A percentile compares a stretch with the other conserved stretches of the same genome.
Conservation (phyloP, 2,888 invertebrate genomes). For the Oxyscelio sp. region DNA sequence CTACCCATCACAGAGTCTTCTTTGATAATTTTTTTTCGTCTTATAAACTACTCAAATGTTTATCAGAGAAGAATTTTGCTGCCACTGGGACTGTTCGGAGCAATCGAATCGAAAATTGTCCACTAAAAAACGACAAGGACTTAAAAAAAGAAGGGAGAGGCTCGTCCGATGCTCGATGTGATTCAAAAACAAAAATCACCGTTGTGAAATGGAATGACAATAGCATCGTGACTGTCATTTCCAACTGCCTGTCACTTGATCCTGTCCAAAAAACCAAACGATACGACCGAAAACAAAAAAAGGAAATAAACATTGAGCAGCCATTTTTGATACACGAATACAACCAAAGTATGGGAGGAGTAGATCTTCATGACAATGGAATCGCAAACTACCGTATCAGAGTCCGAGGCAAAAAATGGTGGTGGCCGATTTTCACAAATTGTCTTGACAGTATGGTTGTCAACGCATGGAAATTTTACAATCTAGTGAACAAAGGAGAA, state of each 20-base stretch:
- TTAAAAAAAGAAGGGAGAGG: constrained; percentile 39
- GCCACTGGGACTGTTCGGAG: constrained; percentile 49
- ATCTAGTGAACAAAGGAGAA: not conserved
- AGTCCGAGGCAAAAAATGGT: constrained; percentile 77
- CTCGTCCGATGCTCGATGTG: not conserved
- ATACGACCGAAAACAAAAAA: constrained; percentile 16
- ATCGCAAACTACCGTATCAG: constrained; percentile 75
- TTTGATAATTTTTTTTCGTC: constrained; percentile 50
- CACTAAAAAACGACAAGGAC: constrained; percentile 15
- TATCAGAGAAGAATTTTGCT: constrained; percentile 21
- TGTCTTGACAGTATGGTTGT: constrained; percentile 69
- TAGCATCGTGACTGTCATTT: constrained; percentile 24
- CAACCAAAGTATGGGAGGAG: constrained; percentile 66
- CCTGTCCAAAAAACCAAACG: constrained; percentile 22
- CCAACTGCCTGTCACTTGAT: constrained; percentile 6
- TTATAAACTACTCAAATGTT: constrained; percentile 21
- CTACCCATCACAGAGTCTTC: constrained; percentile 22
- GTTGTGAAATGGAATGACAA: not conserved
- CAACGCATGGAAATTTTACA: constrained; percentile 74
- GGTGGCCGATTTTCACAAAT: constrained; percentile 78
- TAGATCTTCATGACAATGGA: constrained; percentile 70
- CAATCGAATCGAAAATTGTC: constrained; percentile 30
- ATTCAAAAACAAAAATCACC: not conserved
- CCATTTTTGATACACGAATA: constrained; percentile 57
- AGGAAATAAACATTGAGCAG: constrained; percentile 32